Evolutionary conservation across 2,797 vertebrate genomes (phyloP).

Genomic region (Tympanoctomys barrerae): DNA sequence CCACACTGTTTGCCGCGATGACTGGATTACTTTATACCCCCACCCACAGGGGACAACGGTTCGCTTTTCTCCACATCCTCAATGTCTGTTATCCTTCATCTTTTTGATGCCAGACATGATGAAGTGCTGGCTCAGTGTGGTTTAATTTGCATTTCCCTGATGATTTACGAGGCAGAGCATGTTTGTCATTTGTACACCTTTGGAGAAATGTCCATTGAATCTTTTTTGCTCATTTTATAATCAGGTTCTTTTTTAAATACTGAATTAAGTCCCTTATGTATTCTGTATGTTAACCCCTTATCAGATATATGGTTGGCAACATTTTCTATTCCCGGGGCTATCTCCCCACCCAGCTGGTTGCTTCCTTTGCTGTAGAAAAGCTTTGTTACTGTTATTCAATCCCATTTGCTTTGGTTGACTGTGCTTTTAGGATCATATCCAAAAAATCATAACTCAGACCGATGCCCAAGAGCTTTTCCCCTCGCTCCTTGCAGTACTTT

Average conservation of each 20-base stretch:
- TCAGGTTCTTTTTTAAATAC: neutral
- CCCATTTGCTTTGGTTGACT: neutral
- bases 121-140: neutral
- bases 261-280: neutral
- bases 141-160: neutral
- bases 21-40: neutral
- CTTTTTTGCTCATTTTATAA: neutral
- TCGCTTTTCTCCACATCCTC: neutral
- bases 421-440: neutral
- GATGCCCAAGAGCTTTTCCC: too few species aligned
- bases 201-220: neutral
- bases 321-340: neutral
- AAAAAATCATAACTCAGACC: neutral
- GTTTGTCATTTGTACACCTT: neutral
- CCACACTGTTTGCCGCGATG: neutral
- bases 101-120: too few species aligned
- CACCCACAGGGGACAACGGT: neutral
- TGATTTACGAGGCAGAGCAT: neutral
- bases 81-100: neutral
- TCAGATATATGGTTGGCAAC: neutral
- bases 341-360: neutral
- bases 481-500: neutral
- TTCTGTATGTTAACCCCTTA: neutral
- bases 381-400: neutral
- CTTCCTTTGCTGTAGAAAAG: neutral